These are phyloP conservation scores for Eristalinus aeneus DNA, from an alignment of 2,888 invertebrate genomes.

Conservation along the genomic window DNA sequence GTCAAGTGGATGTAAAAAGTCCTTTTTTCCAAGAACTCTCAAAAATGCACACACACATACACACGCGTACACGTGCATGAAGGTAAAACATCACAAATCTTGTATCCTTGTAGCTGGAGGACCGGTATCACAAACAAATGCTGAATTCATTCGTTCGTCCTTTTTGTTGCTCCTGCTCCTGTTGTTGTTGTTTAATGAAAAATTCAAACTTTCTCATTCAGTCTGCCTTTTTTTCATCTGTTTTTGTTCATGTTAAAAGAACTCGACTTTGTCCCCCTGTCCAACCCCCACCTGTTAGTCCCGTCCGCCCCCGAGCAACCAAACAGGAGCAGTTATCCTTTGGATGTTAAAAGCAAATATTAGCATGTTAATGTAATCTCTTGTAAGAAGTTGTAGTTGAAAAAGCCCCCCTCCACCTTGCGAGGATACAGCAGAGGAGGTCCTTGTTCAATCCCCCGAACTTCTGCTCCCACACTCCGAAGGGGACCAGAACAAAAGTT, in stretches of 20 bases:
- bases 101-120: neutral
- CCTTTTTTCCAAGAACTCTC: neutral
- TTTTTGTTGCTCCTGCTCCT: neutral
- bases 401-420: neutral
- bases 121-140: neutral
- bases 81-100: neutral
- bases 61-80: neutral
- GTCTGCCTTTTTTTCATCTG: neutral
- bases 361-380: slow-evolving; percentile 39
- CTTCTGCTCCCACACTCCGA: no score
- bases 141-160: neutral
- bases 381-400: slow-evolving; percentile 35
- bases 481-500: slow-evolving; percentile 7
- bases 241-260: neutral
- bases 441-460: neutral
- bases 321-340: slow-evolving; percentile 21
- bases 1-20: neutral
- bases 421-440: neutral
- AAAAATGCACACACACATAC: neutral
- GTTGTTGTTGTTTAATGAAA: neutral
- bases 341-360: slow-evolving; percentile 28
- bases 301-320: neutral
- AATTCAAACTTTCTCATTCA: neutral
- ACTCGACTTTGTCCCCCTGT: neutral
- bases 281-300: neutral